Percentiles rank a stretch among this genome's conserved stretches.
phyloP scores from a whole-genome alignment of 2,113 vertebrate genomes.

The Callionymus lyra region DNA sequence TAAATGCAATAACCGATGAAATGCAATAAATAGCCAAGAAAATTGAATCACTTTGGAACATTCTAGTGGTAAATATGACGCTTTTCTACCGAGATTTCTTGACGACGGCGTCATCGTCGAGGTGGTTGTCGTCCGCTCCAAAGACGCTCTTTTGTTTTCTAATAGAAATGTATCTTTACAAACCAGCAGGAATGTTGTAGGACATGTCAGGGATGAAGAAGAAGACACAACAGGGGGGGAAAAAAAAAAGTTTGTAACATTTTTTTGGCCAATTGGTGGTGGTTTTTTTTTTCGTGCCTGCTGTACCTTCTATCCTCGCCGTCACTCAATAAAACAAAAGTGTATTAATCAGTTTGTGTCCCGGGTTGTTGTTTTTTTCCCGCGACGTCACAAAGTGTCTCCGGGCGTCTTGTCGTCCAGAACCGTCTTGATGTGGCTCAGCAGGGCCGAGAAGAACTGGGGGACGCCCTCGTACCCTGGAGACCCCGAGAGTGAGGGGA shows the following conservation, averaged over 20 bases:
- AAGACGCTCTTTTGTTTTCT: slow-evolving; percentile 46
- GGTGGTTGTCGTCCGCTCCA: slow-evolving; percentile 26
- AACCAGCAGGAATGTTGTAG: slow-evolving; percentile 33
- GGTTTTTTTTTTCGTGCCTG: slow-evolving; percentile 61
- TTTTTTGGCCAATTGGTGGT: slow-evolving; percentile 35
- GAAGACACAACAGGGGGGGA: slow-evolving; percentile 11
- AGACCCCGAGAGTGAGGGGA: background rate
- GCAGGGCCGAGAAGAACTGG: slow-evolving; percentile 64
- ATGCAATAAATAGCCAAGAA: slow-evolving; percentile 52
- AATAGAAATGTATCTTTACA: slow-evolving; percentile 22
- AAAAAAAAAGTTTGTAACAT: slow-evolving; percentile 23
- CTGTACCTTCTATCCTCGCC: slow-evolving; percentile 52
- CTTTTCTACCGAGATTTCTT: slow-evolving; percentile 43
- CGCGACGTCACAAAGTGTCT: too few relatives aligned
- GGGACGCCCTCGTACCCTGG: slow-evolving; percentile 68
- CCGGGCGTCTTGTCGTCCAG: slow-evolving; percentile 35
- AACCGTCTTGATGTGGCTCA: slow-evolving; percentile 58
- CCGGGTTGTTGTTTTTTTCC: background rate
- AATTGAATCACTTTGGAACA: slow-evolving; percentile 29
- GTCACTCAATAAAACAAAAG: slow-evolving; percentile 55
- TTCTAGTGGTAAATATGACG: slow-evolving; percentile 23
- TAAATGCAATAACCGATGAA: slow-evolving; percentile 47
- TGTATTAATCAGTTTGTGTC: slow-evolving; percentile 9
- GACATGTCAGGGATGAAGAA: slow-evolving; percentile 15
- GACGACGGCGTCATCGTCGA: slow-evolving; percentile 10